phyloP scores from a whole-genome alignment of 2,797 vertebrate species.

The Sus cebifrons region DNA sequence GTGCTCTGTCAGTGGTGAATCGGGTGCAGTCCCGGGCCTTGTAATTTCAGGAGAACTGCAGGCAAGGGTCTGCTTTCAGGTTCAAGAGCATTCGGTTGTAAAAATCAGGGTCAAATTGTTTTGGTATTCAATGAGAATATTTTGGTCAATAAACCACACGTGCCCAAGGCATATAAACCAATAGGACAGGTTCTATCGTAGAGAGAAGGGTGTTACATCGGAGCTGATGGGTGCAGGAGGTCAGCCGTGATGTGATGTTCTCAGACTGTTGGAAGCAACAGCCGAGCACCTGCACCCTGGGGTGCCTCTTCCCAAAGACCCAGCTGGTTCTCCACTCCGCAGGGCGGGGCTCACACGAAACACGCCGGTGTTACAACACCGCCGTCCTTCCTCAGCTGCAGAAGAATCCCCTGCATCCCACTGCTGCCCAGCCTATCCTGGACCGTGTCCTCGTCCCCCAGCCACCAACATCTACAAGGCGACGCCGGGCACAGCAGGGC shows the following conservation, averaged over 20 bases:
- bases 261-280: not conserved
- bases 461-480: not conserved
- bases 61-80: not conserved
- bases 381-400: too few species aligned
- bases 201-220: not conserved
- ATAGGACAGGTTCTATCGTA: not conserved
- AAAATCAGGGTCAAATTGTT: not conserved
- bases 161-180: not conserved
- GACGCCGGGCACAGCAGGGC: not conserved
- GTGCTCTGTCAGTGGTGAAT: not conserved
- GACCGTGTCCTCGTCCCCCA: not conserved
- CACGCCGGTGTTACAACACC: not conserved
- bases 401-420: not conserved
- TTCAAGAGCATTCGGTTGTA: not conserved
- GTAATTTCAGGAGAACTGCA: not conserved
- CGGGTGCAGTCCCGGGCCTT: rapidly evolving
- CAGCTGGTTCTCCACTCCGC: too few species aligned
- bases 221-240: not conserved
- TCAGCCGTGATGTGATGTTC: too few species aligned
- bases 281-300: not conserved
- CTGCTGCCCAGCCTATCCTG: not conserved
- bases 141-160: not conserved
- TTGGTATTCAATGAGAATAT: not conserved
- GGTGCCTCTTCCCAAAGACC: not conserved
- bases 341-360: not conserved